Conservation (phyloP, 2,113 vertebrate genomes). For the Erythrocercus mccallii region DNA sequence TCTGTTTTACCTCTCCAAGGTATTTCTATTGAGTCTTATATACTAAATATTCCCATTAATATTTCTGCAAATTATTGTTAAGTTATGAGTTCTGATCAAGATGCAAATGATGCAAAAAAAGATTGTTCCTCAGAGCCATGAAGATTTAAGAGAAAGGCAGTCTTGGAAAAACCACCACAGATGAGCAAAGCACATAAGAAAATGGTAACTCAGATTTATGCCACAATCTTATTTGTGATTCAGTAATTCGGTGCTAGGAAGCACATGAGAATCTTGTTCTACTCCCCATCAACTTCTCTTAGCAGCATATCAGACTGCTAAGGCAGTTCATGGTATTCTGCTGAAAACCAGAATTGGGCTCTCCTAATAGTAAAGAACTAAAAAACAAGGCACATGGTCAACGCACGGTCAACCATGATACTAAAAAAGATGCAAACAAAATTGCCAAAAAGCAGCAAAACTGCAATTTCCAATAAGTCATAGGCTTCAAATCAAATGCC, state of each 20-base stretch:
- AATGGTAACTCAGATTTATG: neutral
- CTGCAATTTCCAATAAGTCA: neutral
- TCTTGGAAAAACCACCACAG: neutral
- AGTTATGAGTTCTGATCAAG: neutral
- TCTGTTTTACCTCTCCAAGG: neutral
- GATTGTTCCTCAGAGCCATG: neutral
- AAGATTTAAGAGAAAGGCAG: neutral
- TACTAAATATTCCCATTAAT: neutral
- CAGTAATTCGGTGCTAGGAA: neutral
- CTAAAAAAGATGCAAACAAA: neutral
- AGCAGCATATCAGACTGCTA: neutral
- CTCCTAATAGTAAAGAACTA: neutral
- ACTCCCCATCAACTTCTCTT: neutral
- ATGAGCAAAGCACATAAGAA: neutral
- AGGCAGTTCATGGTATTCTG: neutral
- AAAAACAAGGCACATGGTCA: neutral
- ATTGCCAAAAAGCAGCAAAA: neutral
- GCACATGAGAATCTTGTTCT: neutral
- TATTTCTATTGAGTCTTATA: neutral
- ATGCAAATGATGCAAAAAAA: neutral
- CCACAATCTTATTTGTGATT: neutral
- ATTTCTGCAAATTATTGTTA: neutral
- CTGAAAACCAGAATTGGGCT: neutral
- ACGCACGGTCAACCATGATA: neutral
- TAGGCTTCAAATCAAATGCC: neutral